Base-by-base conservation (phyloP, 1,140 invertebrate genomes). In the Drosophila takahashii region DNA sequence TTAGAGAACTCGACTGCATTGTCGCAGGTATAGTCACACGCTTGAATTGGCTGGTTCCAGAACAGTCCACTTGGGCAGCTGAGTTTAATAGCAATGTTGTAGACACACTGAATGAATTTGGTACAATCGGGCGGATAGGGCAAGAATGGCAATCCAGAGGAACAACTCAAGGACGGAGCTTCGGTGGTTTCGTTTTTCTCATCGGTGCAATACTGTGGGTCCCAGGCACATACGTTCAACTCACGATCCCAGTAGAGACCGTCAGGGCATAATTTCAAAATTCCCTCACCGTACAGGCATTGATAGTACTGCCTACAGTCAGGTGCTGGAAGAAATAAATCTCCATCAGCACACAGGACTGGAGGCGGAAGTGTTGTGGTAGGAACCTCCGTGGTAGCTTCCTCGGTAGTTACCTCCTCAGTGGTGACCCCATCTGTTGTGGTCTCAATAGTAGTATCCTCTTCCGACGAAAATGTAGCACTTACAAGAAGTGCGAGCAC, bases 81-180 rank as follows among this genome's bases (percentile, higher is more conserved):
- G n/a, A 54, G 39, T 10, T 37, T 41, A 4, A 79, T 39, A 5
- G 39, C 50, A 18, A 47, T 60, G 6, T 79, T 61, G 8, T 57
- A 34, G 16, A 66, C 60, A 16, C 77, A 79, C 42, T 79, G 77
- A 16, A 79, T 78, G n/a, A 50, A 79, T 8, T 78, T 72, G 22
- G 34, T 51, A 18, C 77, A 79, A 22, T 79, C 75, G 6, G 54
- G 39, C 0, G 50, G 8, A 22, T 72, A 58, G 8, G 77, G 77
- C 10, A 79, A 27, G 15, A 72, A 72, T 6, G 56, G 18, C 5
- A 45, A 0, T 5, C 60, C 67, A 10, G 54, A 41, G 11, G 39
- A 29, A 22, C 77, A 79, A 26, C 34, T 50, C 29, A 47, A 9
- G 8, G 42, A 13, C 16, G 76, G 67, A 2, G 54, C 11, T 9